Conservation (phyloP, 2,113 vertebrate species). For the Orientallactaga bullata region DNA sequence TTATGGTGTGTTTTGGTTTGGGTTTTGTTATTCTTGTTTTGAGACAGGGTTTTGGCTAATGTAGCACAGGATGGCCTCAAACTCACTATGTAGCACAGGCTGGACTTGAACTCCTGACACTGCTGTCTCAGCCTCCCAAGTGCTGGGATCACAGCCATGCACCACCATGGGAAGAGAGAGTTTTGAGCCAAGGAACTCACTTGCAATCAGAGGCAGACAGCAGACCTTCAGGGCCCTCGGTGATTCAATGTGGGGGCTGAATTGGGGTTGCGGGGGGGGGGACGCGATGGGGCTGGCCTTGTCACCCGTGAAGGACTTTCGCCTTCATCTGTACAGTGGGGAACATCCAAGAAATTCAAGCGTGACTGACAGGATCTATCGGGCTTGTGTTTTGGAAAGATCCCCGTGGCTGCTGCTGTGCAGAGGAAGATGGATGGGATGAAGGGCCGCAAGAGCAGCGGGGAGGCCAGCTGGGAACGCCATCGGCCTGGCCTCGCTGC, state of each 20-base stretch:
- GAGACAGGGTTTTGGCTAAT: not conserved
- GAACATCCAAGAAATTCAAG: not conserved
- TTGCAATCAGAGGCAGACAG: not conserved
- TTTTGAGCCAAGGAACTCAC: not conserved
- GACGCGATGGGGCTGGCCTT: not conserved
- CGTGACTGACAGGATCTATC: conserved; percentile 25
- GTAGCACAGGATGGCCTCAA: not conserved
- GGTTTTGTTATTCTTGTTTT: no score
- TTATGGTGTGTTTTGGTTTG: no score
- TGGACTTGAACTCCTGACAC: not conserved
- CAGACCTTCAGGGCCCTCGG: not conserved
- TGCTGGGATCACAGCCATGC: not conserved
- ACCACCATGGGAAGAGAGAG: not conserved
- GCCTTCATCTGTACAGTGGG: not conserved
- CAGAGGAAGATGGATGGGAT: conserved; percentile 45
- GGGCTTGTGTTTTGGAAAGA: conserved; percentile 33
- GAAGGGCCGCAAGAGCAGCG: not conserved
- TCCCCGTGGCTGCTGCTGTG: conserved; percentile 12
- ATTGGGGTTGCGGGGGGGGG: not conserved
- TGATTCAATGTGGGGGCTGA: not conserved
- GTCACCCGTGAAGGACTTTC: conserved; percentile 56
- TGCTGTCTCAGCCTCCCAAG: not conserved
- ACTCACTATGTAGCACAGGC: not conserved
- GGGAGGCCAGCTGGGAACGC: conserved; percentile 28
- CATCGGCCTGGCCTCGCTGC: not conserved